phyloP scores from a whole-genome alignment of 2,797 vertebrate genomes.

The Xenops minutus region DNA sequence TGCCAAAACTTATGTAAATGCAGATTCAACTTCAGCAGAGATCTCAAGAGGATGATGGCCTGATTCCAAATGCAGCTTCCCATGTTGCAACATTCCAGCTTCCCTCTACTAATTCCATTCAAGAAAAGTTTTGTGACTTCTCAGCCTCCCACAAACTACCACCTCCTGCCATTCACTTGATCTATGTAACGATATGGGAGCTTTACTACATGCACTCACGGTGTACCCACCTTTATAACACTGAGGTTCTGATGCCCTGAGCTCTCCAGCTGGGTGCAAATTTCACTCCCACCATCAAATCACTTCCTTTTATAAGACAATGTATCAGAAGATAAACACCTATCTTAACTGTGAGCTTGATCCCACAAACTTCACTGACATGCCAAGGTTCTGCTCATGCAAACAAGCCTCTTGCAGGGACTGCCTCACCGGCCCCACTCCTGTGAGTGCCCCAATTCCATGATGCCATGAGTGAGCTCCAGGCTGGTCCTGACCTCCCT shows the following conservation, averaged over 20 bases:
- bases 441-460: neutral
- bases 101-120: neutral
- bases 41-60: neutral
- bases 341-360: neutral
- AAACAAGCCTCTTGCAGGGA: neutral
- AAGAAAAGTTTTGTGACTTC: neutral
- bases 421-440: neutral
- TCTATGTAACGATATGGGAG: neutral
- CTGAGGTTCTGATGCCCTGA: neutral
- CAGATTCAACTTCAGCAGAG: conserved; percentile 34
- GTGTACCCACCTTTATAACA: neutral
- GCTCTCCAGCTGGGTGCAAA: neutral
- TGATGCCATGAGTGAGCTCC: neutral
- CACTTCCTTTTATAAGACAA: neutral
- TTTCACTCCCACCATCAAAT: neutral
- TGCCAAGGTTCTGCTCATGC: neutral
- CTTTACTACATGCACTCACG: neutral
- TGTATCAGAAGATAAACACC: neutral
- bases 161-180: neutral
- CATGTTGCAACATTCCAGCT: neutral
- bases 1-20: conserved; percentile 50
- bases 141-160: neutral
- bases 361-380: neutral
- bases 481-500: neutral
- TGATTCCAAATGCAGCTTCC: conserved; percentile 30